Conservation (phyloP, 2,797 vertebrate genomes). For the Miichthys miiuy region DNA sequence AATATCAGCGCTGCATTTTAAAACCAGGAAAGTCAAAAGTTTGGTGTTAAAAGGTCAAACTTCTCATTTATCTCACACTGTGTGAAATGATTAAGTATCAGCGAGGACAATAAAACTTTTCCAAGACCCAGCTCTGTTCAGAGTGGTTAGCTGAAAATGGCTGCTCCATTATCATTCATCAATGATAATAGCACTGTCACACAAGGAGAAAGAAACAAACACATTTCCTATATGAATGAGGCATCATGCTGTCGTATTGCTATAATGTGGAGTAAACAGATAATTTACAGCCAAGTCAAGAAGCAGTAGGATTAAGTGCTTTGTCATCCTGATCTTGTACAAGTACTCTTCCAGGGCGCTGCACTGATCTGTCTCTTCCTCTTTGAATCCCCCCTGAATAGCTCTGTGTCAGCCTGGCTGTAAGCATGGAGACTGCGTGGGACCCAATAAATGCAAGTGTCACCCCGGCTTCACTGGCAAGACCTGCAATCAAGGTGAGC, state of each 20-base stretch:
- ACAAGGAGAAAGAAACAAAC: slow-evolving; percentile 40
- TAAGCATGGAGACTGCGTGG: slow-evolving; percentile 96
- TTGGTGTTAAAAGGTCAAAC: slow-evolving; percentile 49
- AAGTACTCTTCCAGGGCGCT: slow-evolving; percentile 52
- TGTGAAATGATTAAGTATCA: slow-evolving; percentile 36
- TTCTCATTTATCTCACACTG: slow-evolving; percentile 38
- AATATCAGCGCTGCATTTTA: slow-evolving; percentile 47
- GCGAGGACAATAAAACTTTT: slow-evolving; percentile 29
- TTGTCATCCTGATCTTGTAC: slow-evolving; percentile 67
- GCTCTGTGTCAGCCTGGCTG: slow-evolving; percentile 95
- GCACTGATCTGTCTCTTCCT: slow-evolving; percentile 74
- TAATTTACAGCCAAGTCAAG: slow-evolving; percentile 55
- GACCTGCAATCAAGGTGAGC: slow-evolving; percentile 97
- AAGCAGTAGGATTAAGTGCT: slow-evolving; percentile 68
- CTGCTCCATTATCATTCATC: slow-evolving; percentile 50
- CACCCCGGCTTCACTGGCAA: slow-evolving; percentile 95
- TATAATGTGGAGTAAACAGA: slow-evolving; percentile 52
- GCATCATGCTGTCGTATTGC: slow-evolving; percentile 31
- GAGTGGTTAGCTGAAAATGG: slow-evolving; percentile 37
- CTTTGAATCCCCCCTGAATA: slow-evolving; percentile 78
- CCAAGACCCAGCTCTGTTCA: slow-evolving; percentile 1
- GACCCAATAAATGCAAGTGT: slow-evolving; percentile 98
- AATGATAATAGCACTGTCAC: slow-evolving; percentile 53
- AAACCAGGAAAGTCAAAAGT: slow-evolving; percentile 26
- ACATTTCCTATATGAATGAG: slow-evolving; percentile 44